Evolutionary conservation across 2,113 vertebrate genomes (phyloP).

Genomic region (Corydoras sp.): DNA sequence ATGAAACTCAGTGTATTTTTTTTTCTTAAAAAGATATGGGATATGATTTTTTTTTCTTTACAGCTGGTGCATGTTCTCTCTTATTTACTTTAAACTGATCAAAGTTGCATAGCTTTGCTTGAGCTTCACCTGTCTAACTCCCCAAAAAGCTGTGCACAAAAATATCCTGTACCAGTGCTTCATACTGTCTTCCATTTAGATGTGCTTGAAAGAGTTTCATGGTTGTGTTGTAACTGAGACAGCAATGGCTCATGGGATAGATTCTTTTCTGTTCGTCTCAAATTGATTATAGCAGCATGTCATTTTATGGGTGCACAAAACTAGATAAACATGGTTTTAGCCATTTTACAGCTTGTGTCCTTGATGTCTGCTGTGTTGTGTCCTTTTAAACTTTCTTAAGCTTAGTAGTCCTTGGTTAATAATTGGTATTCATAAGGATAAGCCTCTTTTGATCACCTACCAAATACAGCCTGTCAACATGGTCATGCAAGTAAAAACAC

Average conservation of each 20-base stretch:
- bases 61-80: neutral
- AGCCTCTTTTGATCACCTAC: no score
- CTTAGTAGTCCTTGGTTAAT: neutral
- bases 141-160: conserved; percentile 20
- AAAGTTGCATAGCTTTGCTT: conserved; percentile 33
- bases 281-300: conserved; percentile 35
- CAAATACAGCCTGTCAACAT: no score
- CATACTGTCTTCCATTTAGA: conserved; percentile 36
- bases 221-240: conserved; percentile 23
- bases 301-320: conserved; percentile 22
- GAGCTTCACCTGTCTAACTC: conserved; percentile 30
- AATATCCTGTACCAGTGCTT: conserved; percentile 18
- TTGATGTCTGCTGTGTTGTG: neutral
- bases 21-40: neutral
- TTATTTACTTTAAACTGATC: conserved; percentile 21
- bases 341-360: conserved; percentile 7
- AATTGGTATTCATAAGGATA: neutral
- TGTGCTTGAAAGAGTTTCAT: conserved; percentile 26
- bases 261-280: conserved; percentile 34
- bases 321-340: conserved; percentile 13
- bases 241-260: conserved; percentile 15
- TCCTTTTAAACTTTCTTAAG: neutral
- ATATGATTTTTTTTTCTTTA: conserved; percentile 11
- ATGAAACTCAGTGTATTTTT: conserved; percentile 18
- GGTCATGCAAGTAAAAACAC: no score